These are phyloP conservation scores for Orycteropus afer DNA, from an alignment of 2,113 vertebrate species.

Conservation along the genomic window DNA sequence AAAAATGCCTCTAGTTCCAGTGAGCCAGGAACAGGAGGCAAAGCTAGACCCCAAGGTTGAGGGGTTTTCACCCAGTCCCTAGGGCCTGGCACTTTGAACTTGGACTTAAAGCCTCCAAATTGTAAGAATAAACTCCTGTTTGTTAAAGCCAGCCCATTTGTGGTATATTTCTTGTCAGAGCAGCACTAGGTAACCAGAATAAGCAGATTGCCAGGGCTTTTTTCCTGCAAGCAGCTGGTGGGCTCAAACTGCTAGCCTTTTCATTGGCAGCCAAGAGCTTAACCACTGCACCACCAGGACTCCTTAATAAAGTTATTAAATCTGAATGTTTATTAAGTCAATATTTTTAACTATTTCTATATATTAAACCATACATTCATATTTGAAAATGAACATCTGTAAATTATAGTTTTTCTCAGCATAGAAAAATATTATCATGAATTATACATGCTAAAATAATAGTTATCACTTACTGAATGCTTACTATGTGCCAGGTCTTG, in stretches of 20 bases:
- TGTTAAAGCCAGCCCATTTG: too few species aligned
- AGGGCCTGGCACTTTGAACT: too few species aligned
- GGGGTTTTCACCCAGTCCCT: too few species aligned
- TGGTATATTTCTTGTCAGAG: too few species aligned
- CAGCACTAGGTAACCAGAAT: too few species aligned
- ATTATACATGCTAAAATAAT: neutral
- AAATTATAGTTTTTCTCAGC: slow-evolving; percentile 1
- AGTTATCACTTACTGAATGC: neutral
- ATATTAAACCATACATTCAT: neutral
- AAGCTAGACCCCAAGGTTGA: too few species aligned
- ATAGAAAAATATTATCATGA: neutral
- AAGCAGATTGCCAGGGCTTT: neutral
- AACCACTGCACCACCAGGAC: neutral
- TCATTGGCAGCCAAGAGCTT: neutral
- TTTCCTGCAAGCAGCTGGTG: neutral
- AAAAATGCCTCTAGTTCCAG: too few species aligned
- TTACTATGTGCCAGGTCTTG: neutral
- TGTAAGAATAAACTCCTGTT: too few species aligned
- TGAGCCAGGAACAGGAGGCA: too few species aligned
- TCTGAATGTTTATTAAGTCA: neutral
- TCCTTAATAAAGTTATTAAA: slow-evolving; percentile 7
- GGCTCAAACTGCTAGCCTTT: neutral
- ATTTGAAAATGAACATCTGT: slow-evolving; percentile 28
- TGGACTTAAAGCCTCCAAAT: too few species aligned
- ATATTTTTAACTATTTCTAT: neutral